Base-by-base conservation (phyloP, 53 echinoderm and acorn worm genomes). In the Echinarachnius parma region DNA sequence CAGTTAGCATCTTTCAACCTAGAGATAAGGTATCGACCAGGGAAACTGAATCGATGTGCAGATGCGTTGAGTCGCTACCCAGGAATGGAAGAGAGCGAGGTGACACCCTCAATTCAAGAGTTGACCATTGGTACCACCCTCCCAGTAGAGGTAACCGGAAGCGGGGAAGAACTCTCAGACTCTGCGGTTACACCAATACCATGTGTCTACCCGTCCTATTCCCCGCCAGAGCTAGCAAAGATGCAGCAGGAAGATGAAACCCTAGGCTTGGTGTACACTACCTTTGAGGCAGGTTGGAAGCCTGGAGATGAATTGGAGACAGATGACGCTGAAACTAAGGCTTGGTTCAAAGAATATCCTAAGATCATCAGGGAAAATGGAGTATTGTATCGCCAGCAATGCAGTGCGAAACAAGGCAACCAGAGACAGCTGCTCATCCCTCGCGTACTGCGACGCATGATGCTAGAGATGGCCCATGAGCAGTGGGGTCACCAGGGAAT, bases 121-220 rank as follows among this genome's bases (percentile, higher is more conserved):
- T 19, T 66, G 33, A 48, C 66, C 18, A 33, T 29, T 13, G 18
- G 49, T 11, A 48, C 48, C n/a, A 33, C 35, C 20, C 33, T 66
- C 0, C 66, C 66, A 48, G 50, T n/a, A n/a, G n/a, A n/a, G n/a
- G n/a, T 66, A 9, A n/a, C n/a, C n/a, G n/a, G n/a, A n/a, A n/a
- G n/a, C n/a, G n/a, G n/a, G n/a, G 59, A 59, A 59, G 47, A 21
- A 3, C 21, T 49, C 19, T 13, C 24, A 35, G 57, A 49, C 13
- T 4, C 50, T 4, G 21, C 27, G 30, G 22, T 10, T 0, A 54
- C 0, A 34, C 4, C n/a, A n/a, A n/a, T 13, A 0, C 81, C 78
- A 11, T 46, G 76, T 10, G 83, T 84, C 13, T 60, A 75, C 5
- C 90, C 90, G 46, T 90, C 90, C 2, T 85, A 66, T 16, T 63